phyloP scores from a whole-genome alignment of 2,888 invertebrate genomes.

The Drosophila leonis region DNA sequence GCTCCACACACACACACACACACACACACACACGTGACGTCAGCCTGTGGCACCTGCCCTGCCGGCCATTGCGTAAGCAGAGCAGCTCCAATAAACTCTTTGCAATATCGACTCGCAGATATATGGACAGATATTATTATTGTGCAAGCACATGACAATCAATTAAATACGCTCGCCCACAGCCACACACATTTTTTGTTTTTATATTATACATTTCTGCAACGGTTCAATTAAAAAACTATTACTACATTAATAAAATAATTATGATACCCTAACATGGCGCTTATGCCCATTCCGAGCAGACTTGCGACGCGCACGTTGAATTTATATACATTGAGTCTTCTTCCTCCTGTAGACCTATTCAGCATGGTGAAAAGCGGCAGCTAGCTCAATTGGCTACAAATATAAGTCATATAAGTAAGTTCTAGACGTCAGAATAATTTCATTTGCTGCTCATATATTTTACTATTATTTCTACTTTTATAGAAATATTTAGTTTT shows the following conservation, averaged over 20 bases:
- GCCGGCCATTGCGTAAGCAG: conserved; percentile 69
- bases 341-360: neutral
- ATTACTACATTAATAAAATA: conserved; percentile 59
- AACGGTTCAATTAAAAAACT: conserved; percentile 79
- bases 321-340: neutral
- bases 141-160: conserved; percentile 65
- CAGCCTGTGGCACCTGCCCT: conserved; percentile 32
- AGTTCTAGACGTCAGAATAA: too few relatives aligned
- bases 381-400: too few relatives aligned
- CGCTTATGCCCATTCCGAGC: neutral
- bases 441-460: too few relatives aligned
- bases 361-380: neutral
- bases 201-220: conserved; percentile 53
- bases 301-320: neutral
- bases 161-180: conserved; percentile 70
- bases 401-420: too few relatives aligned
- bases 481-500: neutral
- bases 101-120: conserved; percentile 9
- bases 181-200: conserved; percentile 14
- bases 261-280: conserved; percentile 36
- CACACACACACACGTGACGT: conserved; percentile 64
- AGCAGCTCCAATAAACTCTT: conserved; percentile 51
- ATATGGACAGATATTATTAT: conserved; percentile 57
- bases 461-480: neutral
- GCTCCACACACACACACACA: neutral